A percentile compares a stretch with the other conserved stretches of the same genome.
Evolutionary conservation across 2,113 vertebrate species (phyloP).

Genomic region (Mola mola): DNA sequence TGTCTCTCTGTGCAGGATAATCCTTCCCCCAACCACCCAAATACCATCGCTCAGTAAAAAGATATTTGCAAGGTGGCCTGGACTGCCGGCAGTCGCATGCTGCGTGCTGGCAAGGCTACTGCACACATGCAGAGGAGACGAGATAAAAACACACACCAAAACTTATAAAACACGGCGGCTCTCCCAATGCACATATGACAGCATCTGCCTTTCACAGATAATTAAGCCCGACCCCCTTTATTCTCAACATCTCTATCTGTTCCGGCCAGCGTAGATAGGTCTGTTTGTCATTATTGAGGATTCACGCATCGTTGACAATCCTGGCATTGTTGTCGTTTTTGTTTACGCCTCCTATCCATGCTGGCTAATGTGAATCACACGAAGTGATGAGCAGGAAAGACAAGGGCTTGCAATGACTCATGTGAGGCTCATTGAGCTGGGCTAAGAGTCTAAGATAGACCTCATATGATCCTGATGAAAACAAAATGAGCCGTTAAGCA

Average conservation of each 20-base stretch:
- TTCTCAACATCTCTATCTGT: slow-evolving; percentile 16
- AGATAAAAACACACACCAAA: slow-evolving; percentile 28
- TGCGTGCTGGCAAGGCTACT: slow-evolving; percentile 22
- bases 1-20: slow-evolving; percentile 57
- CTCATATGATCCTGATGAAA: slow-evolving; percentile 33
- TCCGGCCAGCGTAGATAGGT: slow-evolving; percentile 18
- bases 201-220: slow-evolving; percentile 72
- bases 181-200: slow-evolving; percentile 51
- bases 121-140: slow-evolving; percentile 32
- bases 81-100: slow-evolving; percentile 36
- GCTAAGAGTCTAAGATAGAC: slow-evolving; percentile 30
- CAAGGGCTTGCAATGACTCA: slow-evolving; percentile 43
- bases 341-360: slow-evolving; percentile 43
- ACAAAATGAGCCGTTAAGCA: slow-evolving; percentile 6
- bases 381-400: slow-evolving; percentile 33
- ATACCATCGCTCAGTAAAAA: slow-evolving; percentile 62
- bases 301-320: slow-evolving; percentile 57
- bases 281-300: slow-evolving; percentile 64
- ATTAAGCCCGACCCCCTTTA: slow-evolving; percentile 42
- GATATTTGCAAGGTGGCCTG: slow-evolving; percentile 54
- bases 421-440: slow-evolving; percentile 68
- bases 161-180: slow-evolving; percentile 30
- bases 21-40: slow-evolving; percentile 53
- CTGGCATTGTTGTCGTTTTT: slow-evolving; percentile 52
- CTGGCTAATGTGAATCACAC: slow-evolving; percentile 65